Conservation (phyloP, 2,888 invertebrate species). For the Auanema sp. region DNA sequence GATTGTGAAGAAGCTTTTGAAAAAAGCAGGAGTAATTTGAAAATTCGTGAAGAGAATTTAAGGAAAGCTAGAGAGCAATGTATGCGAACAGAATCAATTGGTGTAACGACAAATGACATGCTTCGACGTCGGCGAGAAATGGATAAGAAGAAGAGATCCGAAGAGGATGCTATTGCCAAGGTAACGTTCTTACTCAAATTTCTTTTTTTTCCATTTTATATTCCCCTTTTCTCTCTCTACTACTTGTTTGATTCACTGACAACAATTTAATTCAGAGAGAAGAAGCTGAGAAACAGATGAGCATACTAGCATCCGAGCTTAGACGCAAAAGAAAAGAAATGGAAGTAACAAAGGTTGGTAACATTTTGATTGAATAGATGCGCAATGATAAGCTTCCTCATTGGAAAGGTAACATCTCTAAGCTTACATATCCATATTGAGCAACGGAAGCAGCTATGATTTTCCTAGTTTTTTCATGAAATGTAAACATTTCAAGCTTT, state of each 20-base stretch:
- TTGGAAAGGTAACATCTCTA: too few relatives aligned
- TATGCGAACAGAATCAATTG: conserved; percentile 36
- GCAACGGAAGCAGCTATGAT: not conserved
- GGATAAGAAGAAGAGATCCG: conserved; percentile 53
- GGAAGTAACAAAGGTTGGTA: conserved; percentile 50
- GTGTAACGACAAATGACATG: conserved; percentile 25
- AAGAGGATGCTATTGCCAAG: conserved; percentile 57
- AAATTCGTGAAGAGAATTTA: conserved; percentile 39
- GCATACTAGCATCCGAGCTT: conserved; percentile 45
- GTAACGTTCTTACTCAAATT: conserved; percentile 18
- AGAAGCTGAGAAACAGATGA: conserved; percentile 54
- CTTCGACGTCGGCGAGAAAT: conserved; percentile 44
- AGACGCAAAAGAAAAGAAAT: conserved; percentile 43
- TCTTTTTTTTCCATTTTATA: not conserved
- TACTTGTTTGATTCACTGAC: not conserved
- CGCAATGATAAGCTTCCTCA: too few relatives aligned
- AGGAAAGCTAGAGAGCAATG: conserved; percentile 38
- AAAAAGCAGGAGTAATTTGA: conserved; percentile 34
- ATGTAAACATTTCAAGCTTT: too few relatives aligned
- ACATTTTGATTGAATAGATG: not conserved
- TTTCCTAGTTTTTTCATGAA: too few relatives aligned
- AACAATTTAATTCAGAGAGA: conserved; percentile 42
- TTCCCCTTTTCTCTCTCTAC: not conserved
- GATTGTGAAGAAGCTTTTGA: conserved; percentile 40
- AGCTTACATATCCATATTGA: too few relatives aligned